Base-by-base conservation (phyloP, 2,888 invertebrate species). In the Troilus luridus region DNA sequence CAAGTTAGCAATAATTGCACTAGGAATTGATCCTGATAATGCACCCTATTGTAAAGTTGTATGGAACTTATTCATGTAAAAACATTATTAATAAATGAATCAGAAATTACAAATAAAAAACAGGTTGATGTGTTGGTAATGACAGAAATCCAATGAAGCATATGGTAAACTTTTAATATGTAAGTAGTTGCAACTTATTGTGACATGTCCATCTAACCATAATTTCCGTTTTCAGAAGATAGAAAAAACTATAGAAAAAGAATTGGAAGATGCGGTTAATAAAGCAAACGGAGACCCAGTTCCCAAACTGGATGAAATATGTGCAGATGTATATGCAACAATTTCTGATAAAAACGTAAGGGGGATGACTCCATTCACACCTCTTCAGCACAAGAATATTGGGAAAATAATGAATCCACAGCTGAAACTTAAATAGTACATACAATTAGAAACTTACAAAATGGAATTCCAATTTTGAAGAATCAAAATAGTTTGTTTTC, bases 261-360 rank as follows among this genome's bases (percentile, higher is more conserved):
- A 96, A 92, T 96, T 99, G 0, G 99, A 99, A 94, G 98, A 97
- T 92, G 98, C 97, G 0, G 96, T 96, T 7, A 96, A 96, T 93
- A 94, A 95, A 60, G 96, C 98, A 0, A 97, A 97, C 93, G 93
- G 95, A 10, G 98, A 98, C 92, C 95, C 96, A n/a, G 98, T 98
- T 94, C 95, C 98, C 90, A 95, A 96, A 0, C 24, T 96, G 0
- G 96, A 96, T 90, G 98, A 98, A 94, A 95, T 98, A 9, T 95
- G 97, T 92, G 96, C 96, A 3, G 97, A 98, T 94, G 95, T 99
- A 88, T 98, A 97, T 94, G 10, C 17, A 1, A 89, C 88, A 58
- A 27, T 54, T 0, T 1, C 21, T 0, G 10, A 58, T 0, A 88
- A 21, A 54, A 21, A 27, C 8, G 19, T 91, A 3, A 91, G 91